Evolutionary conservation across 2,797 vertebrate genomes (phyloP), one percentile per base, ranked within the genome.

Genomic region (Neostethus bicornis): DNA sequence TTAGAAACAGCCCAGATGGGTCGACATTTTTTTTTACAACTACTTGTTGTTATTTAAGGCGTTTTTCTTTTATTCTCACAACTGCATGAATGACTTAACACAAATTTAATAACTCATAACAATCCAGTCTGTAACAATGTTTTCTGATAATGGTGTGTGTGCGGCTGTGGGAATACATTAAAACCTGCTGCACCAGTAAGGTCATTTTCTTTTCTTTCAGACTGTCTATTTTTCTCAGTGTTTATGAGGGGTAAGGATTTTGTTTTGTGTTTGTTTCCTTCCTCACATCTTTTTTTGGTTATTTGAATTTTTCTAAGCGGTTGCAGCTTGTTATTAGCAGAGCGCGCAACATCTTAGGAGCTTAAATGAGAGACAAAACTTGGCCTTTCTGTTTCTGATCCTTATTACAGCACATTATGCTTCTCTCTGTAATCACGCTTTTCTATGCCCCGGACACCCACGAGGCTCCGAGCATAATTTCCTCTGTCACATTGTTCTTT

Each of bases 331-430:
- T 66, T 72, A 60, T 84, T 83, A 79, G 67, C 37, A 46, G 26
- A 79, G 44, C 49, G 38, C 58, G 51, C 76, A 78, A 71, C 73
- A 64, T 73, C 74, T 53, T 57, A 29, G 11, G 37, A 51, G 66
- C 53, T 64, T 56, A 48, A 51, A 68, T 19, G 26, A 32, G 48
- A 50, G 51, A 51, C 38, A 51, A 52, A 54, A 53, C 13, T 41
- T 52, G 65, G 68, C 48, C 21, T 66, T 14, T 60, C 54, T 83
- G 52, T 51, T 73, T 70, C 55, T 80, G 80, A 85, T 79, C 82
- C 77, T 77, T 54, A 80, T 80, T 65, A 50, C 51, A 68, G 44
- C 66, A 75, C 70, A 80, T 83, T 72, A 80, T 73, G 66, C 69
- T 77, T 80, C 17, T 66, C 61, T 45, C 8, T 54, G 53, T 55